Evolutionary conservation across 2,888 invertebrate species (phyloP).

Genomic region (Drosophila vallismaia): DNA sequence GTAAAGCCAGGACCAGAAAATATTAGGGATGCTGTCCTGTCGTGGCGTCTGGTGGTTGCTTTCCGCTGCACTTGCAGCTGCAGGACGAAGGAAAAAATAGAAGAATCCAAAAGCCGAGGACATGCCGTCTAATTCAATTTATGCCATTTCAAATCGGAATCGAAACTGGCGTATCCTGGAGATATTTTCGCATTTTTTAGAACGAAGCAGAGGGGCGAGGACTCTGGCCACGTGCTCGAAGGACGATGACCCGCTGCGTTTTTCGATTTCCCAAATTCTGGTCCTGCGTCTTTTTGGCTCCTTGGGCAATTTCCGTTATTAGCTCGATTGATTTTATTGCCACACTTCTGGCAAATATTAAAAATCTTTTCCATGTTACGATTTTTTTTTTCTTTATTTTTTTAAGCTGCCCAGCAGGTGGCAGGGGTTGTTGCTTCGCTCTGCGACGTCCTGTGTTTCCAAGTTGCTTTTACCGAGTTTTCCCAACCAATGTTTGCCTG

Average conservation of each 20-base stretch:
- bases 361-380: conserved; percentile 24
- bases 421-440: not conserved
- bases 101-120: conserved; percentile 7
- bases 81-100: not conserved
- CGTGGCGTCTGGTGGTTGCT: conserved; percentile 25
- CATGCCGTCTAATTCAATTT: conserved; percentile 70
- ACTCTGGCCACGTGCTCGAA: conserved; percentile 54
- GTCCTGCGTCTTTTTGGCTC: conserved; percentile 35
- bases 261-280: conserved; percentile 30
- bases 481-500: conserved; percentile 23
- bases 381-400: not conserved
- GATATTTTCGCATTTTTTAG: not conserved
- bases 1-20: not conserved
- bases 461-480: not conserved
- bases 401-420: conserved; percentile 40
- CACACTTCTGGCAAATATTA: conserved; percentile 38
- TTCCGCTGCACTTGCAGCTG: conserved; percentile 69
- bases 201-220: not conserved
- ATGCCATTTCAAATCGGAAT: conserved; percentile 66
- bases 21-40: conserved; percentile 20
- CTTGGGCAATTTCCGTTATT: conserved; percentile 72
- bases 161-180: conserved; percentile 38
- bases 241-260: conserved; percentile 68
- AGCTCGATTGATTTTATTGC: conserved; percentile 77
- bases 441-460: too few species aligned